Base-by-base conservation (phyloP, 2,113 vertebrate genomes). In the Castor canadensis region DNA sequence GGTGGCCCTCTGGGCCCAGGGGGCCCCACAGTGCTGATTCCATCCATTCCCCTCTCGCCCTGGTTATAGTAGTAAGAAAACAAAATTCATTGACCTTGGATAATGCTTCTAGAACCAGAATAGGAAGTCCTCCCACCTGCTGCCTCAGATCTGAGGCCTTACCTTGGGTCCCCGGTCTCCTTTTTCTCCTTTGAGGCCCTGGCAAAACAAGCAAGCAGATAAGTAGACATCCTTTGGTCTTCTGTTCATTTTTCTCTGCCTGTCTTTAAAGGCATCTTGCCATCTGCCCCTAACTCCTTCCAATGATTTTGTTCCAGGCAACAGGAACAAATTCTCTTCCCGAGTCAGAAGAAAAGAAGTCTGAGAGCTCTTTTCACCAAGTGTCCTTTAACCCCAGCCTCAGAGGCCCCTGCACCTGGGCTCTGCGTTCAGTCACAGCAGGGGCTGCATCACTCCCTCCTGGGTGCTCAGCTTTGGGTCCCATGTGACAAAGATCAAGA, bases 1-100 rank as follows among this genome's bases (percentile, higher is more conserved):
- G 99, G 99, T 3, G 98, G 99, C 62, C 99, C 99, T 20, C 99
- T 99, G 35, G 99, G 99, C 9, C 99, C 99, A 3, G 99, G 99
- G 0, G 98, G 99, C 10, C 99, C 99, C 6, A 98, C 93, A 15
- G 98, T 88, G 93, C 98, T 98, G 32, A 88, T 85, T 32, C 99
- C 99, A 0, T 99, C 98, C 32, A 89, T 84, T 77, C 99, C 99
- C 43, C 96, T 98, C 77, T 99, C 99, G 32, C 99, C 99, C 99
- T 99, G 67, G 67, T 91, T 96, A 97, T 38, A 97, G 72, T 69
- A 95, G 32, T 69, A 67, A 96, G 13, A 12, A 10, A 66, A 71
- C 40, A 81, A 89, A 85, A 64, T 43, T 38, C n/a, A 83, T 0
- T 47, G 54, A 22, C 17, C 16, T 6, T 6, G 43, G 22, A 20